Percentiles rank a stretch among this genome's conserved stretches.
phyloP scores from a whole-genome alignment of 92 coral and sea anemone species.

The Palythoa grandis region DNA sequence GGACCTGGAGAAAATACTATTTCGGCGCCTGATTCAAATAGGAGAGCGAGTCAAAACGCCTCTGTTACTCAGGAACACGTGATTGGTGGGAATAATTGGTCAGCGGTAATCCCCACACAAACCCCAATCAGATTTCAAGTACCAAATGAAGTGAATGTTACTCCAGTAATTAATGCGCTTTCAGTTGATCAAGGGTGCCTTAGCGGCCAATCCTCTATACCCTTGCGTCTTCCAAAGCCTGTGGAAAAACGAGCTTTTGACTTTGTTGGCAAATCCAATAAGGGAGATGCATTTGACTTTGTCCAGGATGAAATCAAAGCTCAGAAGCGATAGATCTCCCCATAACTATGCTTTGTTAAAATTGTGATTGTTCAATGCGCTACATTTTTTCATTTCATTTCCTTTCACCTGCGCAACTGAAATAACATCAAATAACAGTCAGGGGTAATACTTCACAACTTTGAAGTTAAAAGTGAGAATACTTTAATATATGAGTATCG shows the following conservation, averaged over 20 bases:
- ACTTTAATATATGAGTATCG: too few relatives aligned
- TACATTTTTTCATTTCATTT: too few relatives aligned
- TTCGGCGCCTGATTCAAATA: neutral
- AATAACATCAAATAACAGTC: too few relatives aligned
- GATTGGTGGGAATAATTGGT: neutral
- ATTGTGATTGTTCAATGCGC: too few relatives aligned
- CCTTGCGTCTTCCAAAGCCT: constrained; percentile 65
- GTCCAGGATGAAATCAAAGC: constrained; percentile 93
- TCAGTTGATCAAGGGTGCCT: neutral
- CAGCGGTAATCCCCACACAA: neutral
- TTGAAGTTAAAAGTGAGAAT: too few relatives aligned
- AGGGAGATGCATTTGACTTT: constrained; percentile 88
- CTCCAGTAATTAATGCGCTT: neutral
- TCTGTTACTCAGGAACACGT: neutral
- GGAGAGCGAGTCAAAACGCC: neutral
- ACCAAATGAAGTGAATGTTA: neutral
- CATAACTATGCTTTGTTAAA: too few relatives aligned
- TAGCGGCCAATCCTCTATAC: constrained; percentile 54
- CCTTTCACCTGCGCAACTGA: too few relatives aligned
- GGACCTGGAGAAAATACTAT: neutral
- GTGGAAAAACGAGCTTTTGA: constrained; percentile 70
- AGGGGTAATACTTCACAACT: too few relatives aligned
- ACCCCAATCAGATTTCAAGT: neutral
- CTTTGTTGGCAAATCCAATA: constrained; percentile 77
- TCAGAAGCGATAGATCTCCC: constrained; percentile 59